Base-by-base conservation (phyloP, 1,140 invertebrate species). In the Heliconius nattereri region DNA sequence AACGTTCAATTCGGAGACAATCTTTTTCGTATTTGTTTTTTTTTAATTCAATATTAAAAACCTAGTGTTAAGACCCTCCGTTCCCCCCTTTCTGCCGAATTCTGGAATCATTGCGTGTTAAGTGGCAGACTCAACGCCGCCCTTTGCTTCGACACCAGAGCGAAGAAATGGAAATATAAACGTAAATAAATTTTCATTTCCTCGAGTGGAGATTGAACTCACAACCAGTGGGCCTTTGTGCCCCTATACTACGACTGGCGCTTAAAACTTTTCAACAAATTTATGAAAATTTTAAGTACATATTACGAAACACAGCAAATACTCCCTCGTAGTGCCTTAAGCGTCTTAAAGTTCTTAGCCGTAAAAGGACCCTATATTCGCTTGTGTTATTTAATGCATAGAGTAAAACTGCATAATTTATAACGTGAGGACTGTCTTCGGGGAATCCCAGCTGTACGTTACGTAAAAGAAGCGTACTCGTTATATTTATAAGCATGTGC, bases 321-420 rank as follows among this genome's bases (percentile, higher is more conserved):
- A 3, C 13, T 26, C n/a, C 20, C 54, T 23, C 8, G n/a, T 60
- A 60, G 54, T 60, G 26, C 20, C 20, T 60, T 23, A 60, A 60
- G 57, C 57, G 20, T 60, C 57, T 60, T 60, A 23, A 35, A 35
- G 32, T 35, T 35, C 32, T 35, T 35, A 35, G 32, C 32, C 6
- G 32, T 35, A 7, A 35, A 60, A 60, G 57, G 57, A 60, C 57
- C 20, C n/a, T 60, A 60, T 60, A 23, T 45, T 60, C 57, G 57
- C 57, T 60, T 60, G 9, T 60, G 57, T 60, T 60, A 60, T 60
- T 60, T 60, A 60, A 60, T 60, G 57, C 57, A 60, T 60, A 60
- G 23, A 60, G 57, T n/a, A 60, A 60, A 23, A 60, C 57, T 60
- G 57, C 57, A 60, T 60, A 60, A 60, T 60, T 60, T 60, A 60